Conservation (phyloP, 2,888 invertebrate genomes). For the Pristionchus fissidentatus region DNA sequence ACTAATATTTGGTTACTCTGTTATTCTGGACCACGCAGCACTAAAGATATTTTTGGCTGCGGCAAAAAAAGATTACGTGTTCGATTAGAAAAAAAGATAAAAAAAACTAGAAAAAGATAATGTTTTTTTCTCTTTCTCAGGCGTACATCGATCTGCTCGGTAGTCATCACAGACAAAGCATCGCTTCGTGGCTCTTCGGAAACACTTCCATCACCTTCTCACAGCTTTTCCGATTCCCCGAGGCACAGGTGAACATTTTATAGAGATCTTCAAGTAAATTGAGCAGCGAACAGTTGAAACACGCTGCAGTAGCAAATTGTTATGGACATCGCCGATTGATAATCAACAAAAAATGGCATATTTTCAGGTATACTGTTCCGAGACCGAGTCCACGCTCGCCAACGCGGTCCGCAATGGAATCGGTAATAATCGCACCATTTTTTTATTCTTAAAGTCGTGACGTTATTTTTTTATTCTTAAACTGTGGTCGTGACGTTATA, state of each 20-base stretch:
- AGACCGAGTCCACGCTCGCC: slow-evolving; percentile 61
- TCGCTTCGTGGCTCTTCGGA: slow-evolving; percentile 68
- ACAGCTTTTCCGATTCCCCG: slow-evolving; percentile 60
- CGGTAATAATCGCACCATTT: slow-evolving; percentile 48
- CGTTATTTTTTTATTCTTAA: neutral
- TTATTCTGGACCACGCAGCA: neutral
- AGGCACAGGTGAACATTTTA: slow-evolving; percentile 51
- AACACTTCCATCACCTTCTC: slow-evolving; percentile 55
- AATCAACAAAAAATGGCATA: neutral
- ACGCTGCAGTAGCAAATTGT: neutral
- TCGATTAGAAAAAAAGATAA: neutral
- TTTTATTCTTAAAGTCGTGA: neutral
- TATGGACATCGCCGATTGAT: neutral
- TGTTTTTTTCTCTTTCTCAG: no score
- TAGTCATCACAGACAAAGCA: slow-evolving; percentile 64
- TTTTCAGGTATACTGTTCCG: slow-evolving; percentile 60
- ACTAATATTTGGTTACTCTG: no score
- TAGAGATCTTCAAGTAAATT: neutral
- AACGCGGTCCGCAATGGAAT: slow-evolving; percentile 65
- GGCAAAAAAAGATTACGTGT: neutral
- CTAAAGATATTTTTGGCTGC: no score
- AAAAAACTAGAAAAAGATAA: slow-evolving; percentile 46
- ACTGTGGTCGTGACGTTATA: no score
- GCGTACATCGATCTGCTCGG: slow-evolving; percentile 69
- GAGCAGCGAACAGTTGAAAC: neutral